Evolutionary conservation across 2,888 invertebrate species (phyloP).

Genomic region (Latrodectus elegans): DNA sequence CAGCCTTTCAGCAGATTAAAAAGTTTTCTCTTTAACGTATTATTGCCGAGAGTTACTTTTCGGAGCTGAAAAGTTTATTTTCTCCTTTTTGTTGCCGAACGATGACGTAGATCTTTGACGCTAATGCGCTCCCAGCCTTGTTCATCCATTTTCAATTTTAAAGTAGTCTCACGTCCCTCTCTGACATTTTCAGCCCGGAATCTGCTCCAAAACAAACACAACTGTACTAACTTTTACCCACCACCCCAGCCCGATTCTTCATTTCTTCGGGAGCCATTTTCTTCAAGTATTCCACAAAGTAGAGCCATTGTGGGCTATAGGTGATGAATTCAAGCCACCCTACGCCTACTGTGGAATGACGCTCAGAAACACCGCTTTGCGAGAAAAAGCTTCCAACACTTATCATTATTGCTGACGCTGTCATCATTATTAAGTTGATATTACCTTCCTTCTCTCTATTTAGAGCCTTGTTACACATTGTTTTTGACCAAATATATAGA

Average conservation of each 20-base stretch:
- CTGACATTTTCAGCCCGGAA: conserved; percentile 53
- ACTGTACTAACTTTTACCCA: conserved; percentile 29
- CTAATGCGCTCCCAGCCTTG: conserved; percentile 39
- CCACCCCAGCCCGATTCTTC: conserved; percentile 5
- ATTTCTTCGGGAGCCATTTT: conserved; percentile 18
- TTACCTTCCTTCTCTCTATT: no score
- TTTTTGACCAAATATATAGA: no score
- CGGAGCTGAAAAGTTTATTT: conserved; percentile 57
- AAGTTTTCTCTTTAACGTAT: conserved; percentile 69
- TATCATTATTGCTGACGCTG: background rate
- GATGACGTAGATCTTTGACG: conserved; percentile 65
- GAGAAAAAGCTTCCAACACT: background rate
- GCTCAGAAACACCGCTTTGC: background rate
- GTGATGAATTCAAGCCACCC: conserved; percentile 44
- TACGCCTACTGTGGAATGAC: background rate
- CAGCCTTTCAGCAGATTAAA: conserved; percentile 69
- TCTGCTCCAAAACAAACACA: conserved; percentile 57
- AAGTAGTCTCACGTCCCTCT: conserved; percentile 45
- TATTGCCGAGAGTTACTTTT: conserved; percentile 68
- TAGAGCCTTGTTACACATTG: no score
- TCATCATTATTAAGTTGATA: background rate
- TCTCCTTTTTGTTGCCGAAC: conserved; percentile 38
- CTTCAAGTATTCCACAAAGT: conserved; percentile 24
- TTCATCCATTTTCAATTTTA: conserved; percentile 58
- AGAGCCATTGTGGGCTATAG: conserved; percentile 26